Conservation (phyloP, 2,797 vertebrate genomes). For the Platyrinchus mystaceus region DNA sequence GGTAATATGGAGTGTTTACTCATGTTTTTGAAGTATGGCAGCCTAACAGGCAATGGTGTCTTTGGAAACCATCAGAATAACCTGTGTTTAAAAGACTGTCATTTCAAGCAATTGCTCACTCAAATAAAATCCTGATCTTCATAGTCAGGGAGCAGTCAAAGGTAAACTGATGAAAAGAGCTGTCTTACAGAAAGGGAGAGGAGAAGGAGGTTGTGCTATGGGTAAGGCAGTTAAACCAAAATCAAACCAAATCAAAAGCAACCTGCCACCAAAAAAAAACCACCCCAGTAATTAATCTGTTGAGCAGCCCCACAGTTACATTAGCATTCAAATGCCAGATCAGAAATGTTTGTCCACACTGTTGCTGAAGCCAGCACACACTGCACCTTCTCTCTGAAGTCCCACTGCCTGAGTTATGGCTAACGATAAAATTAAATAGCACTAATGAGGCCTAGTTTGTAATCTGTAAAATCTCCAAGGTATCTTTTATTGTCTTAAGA, state of each 20-base stretch:
- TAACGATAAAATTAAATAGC: background rate
- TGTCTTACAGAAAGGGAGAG: background rate
- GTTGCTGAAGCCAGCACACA: background rate
- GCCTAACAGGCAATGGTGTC: background rate
- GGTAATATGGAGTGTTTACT: background rate
- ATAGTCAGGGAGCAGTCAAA: background rate
- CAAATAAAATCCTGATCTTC: background rate
- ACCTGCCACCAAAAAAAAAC: background rate
- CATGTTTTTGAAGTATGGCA: background rate
- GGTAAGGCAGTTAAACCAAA: background rate
- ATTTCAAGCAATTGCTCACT: background rate
- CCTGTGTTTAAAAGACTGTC: background rate
- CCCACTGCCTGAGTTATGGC: background rate
- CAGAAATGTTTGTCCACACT: background rate
- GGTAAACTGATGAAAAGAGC: background rate
- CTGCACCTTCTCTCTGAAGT: background rate
- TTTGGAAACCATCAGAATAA: background rate
- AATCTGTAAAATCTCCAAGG: background rate
- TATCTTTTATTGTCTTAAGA: background rate
- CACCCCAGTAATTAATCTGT: background rate
- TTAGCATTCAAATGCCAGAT: background rate
- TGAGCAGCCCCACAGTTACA: background rate
- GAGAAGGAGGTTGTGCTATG: background rate
- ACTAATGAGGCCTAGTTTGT: background rate
- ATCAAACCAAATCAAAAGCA: background rate